Evolutionary conservation across 92 coral and sea anemone species (phyloP), one percentile per base, ranked within the genome.

Genomic region (Ricordea florida): DNA sequence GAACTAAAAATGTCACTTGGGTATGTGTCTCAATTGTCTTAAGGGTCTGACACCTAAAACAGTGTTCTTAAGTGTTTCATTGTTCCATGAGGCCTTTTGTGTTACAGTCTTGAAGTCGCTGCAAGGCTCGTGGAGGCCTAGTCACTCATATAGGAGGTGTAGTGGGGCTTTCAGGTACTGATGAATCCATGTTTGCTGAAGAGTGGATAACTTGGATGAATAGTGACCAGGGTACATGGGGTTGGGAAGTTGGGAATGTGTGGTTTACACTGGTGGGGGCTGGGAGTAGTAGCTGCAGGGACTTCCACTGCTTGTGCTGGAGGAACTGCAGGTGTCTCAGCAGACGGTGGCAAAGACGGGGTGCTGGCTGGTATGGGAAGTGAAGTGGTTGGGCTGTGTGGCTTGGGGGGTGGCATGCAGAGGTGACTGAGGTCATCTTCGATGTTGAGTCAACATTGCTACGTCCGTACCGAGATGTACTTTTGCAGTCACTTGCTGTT

Each of bases 371-470:
- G 49, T n/a, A 17, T 8, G 13, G 60, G 43, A 23, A 3, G 17
- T 31, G 76, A 45, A 6, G 5, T 36, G 43, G 27, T 0, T 5
- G 11, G 41, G 23, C 3, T 11, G 69, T 9, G 6, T 5, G 34
- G 51, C 15, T 23, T 21, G 58, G 4, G 23, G 6, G 36, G 59
- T 27, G 29, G 66, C 29, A 2, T 47, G 31, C 40, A n/a, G 14
- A 70, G 31, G 46, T 33, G 71, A 2, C 67, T 33, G 18, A 79
- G 90, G 75, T 85, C 77, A 64, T 79, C 75, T 1, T 17, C 48
- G 66, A 85, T 72, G 17, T 80, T 78, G 62, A 6, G 69, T 10
- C 62, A 24, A 9, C 80, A 74, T 11, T 58, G 74, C 17, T 28
- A 49, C 10, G 62, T 10, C n/a, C n/a, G n/a, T n/a, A n/a, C n/a